Conservation (phyloP, 1,140 invertebrate species). For the Drosophila lini region DNA sequence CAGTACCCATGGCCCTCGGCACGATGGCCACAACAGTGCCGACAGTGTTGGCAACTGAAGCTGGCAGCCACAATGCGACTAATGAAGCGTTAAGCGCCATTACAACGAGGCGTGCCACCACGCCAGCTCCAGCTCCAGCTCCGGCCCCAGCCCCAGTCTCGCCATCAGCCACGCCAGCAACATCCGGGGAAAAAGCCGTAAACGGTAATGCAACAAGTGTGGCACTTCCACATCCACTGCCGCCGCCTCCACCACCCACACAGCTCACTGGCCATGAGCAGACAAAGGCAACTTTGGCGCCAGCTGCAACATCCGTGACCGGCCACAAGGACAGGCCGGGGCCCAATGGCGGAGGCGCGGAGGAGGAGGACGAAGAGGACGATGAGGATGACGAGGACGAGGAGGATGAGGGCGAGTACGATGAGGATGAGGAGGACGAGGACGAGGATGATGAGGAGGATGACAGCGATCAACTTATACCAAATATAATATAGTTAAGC, state of each 20-base stretch:
- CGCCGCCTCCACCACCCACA: not conserved
- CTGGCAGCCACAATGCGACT: slow-evolving; percentile 68
- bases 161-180: slow-evolving; percentile 7
- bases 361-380: slow-evolving; percentile 41
- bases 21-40: slow-evolving; percentile 8
- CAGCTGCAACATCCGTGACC: slow-evolving; percentile 29
- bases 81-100: slow-evolving; percentile 76
- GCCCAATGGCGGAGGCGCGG: not conserved
- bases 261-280: slow-evolving; percentile 49
- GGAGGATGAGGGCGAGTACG: slow-evolving; percentile 66
- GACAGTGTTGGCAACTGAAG: slow-evolving; percentile 28
- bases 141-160: not conserved
- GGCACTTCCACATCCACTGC: slow-evolving; percentile 3
- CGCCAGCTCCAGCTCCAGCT: slow-evolving; percentile 15
- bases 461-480: slow-evolving; percentile 77
- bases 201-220: slow-evolving; percentile 65
- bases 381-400: slow-evolving; percentile 57
- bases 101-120: slow-evolving; percentile 55
- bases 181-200: slow-evolving; percentile 29
- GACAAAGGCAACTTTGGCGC: slow-evolving; percentile 26
- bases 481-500: slow-evolving; percentile 70
- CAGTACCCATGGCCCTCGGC: not conserved
- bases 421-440: slow-evolving; percentile 61
- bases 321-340: slow-evolving; percentile 12
- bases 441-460: slow-evolving; percentile 72